Evolutionary conservation across 2,888 invertebrate species (phyloP).

Genomic region (Himalopsyche anomala): DNA sequence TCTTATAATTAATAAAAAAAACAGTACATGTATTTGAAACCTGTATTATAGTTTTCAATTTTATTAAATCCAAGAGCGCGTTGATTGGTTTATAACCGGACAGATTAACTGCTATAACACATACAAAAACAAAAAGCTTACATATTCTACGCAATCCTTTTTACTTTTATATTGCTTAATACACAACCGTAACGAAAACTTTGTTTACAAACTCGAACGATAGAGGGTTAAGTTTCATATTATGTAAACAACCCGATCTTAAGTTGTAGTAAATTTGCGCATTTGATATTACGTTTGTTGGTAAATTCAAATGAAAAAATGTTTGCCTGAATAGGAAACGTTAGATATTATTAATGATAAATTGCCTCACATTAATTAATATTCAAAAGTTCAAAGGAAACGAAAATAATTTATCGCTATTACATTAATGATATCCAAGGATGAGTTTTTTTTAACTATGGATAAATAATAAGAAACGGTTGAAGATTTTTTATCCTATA

Average conservation of each 20-base stretch:
- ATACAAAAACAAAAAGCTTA: neutral
- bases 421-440: too few relatives aligned
- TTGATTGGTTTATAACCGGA: too few relatives aligned
- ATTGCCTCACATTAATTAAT: neutral
- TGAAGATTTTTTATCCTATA: too few relatives aligned
- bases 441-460: too few relatives aligned
- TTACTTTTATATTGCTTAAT: neutral
- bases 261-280: slow-evolving; percentile 19
- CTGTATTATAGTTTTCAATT: too few relatives aligned
- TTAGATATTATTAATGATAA: slow-evolving; percentile 25
- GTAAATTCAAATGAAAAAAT: neutral
- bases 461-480: too few relatives aligned
- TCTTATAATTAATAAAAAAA: too few relatives aligned
- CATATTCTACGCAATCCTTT: neutral
- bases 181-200: slow-evolving; percentile 7
- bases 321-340: neutral
- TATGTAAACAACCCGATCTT: slow-evolving; percentile 16
- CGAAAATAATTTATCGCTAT: too few relatives aligned
- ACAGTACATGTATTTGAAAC: too few relatives aligned
- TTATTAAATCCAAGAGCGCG: too few relatives aligned
- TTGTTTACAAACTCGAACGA: slow-evolving; percentile 35
- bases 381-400: neutral
- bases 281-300: slow-evolving; percentile 22
- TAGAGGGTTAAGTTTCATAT: slow-evolving; percentile 36
- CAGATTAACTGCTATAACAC: too few relatives aligned